These are phyloP conservation scores for Ammodramus savannarum DNA, from an alignment of 2,113 vertebrate genomes.

Conservation along the genomic window DNA sequence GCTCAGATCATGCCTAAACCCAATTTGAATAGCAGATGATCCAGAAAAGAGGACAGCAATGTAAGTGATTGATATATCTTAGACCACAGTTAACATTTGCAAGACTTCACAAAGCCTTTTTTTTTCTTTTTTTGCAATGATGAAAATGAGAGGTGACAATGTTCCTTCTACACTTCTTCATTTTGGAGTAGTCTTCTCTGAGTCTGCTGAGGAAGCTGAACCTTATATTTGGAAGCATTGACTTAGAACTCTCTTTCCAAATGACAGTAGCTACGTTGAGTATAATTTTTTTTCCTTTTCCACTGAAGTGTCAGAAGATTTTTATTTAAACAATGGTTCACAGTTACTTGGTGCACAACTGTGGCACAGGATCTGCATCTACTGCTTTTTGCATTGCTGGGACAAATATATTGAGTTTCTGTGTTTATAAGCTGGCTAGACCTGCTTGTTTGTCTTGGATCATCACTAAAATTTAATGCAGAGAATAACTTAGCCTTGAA, in stretches of 20 bases:
- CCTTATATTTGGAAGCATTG: background rate
- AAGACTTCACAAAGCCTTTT: background rate
- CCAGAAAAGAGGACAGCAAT: accelerated
- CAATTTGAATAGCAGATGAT: background rate
- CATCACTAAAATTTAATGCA: background rate
- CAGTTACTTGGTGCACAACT: background rate
- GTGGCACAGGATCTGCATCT: background rate
- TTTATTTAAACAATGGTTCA: background rate
- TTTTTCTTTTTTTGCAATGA: background rate
- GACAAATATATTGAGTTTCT: background rate
- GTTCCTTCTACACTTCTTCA: background rate
- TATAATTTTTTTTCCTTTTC: background rate
- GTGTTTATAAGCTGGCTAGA: background rate
- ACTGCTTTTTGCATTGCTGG: background rate
- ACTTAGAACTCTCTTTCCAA: background rate
- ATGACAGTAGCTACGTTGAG: accelerated
- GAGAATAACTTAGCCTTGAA: background rate
- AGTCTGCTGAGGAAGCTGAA: background rate
- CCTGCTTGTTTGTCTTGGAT: background rate
- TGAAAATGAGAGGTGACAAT: background rate
- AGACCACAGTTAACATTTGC: background rate
- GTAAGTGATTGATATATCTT: background rate
- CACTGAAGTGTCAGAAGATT: background rate
- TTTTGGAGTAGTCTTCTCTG: background rate
- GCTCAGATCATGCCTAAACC: background rate